These are phyloP conservation scores for Lepus americanus DNA, from an alignment of 2,113 vertebrate genomes.

Conservation along the genomic window DNA sequence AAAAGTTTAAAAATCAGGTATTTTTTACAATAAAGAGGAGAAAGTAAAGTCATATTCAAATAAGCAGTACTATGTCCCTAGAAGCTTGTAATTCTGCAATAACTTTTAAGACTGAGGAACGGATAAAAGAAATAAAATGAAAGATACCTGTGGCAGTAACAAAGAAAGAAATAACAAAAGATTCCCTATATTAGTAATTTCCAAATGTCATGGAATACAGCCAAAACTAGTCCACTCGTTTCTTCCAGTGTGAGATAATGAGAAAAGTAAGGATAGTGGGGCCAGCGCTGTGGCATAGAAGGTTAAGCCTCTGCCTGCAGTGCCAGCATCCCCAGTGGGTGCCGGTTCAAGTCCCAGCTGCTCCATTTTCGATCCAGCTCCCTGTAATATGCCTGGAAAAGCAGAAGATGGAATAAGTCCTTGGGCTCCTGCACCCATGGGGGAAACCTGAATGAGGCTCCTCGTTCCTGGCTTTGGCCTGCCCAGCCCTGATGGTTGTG, in stretches of 20 bases:
- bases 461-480: no score
- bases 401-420: no score
- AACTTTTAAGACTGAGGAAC: background rate
- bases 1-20: background rate
- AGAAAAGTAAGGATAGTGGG: background rate
- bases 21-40: background rate
- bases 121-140: no score
- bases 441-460: no score
- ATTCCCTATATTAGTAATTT: background rate
- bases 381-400: no score
- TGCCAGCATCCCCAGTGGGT: no score
- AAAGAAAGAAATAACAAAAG: constrained; percentile 40
- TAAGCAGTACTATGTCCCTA: constrained; percentile 22
- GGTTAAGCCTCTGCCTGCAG: no score
- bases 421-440: no score
- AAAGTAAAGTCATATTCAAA: constrained; percentile 49
- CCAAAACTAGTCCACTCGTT: background rate
- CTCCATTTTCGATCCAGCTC: no score
- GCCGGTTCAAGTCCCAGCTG: no score
- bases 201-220: background rate
- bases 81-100: constrained; percentile 55
- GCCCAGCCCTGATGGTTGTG: no score
- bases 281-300: no score
- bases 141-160: background rate
- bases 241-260: background rate